Base-by-base conservation (phyloP, 1,140 invertebrate species). In the Pseudobourletiella spinata region DNA sequence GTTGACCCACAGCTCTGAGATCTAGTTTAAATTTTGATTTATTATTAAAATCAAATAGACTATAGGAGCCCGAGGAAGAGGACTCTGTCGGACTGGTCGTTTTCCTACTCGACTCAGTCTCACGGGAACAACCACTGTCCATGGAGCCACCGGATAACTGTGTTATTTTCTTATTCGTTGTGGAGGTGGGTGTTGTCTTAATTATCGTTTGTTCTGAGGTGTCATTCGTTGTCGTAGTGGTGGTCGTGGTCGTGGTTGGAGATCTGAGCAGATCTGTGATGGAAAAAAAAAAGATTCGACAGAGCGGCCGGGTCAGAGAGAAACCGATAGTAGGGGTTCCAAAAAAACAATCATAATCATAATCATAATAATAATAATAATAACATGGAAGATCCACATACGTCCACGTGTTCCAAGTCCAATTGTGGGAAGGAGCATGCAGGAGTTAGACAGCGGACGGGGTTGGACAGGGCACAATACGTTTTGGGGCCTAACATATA, bases 11-110 rank as follows among this genome's bases (percentile, higher is more conserved):
- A 48, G 4, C 11, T 48, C 11, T 48, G 6, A 60, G 25, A 52
- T 51, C 30, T 22, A 51, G 16, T 44, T 60, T 60, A 22, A 35
- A 25, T 39, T 48, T 60, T 6, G 15, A 11, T 24, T 57, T 57
- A 39, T 57, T 57, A 16, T 57, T 57, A 35, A 55, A 63, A 16
- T 63, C 61, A 18, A 63, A 63, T 35, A 63, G 39, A 20, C 51
- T 56, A 28, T 63, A 63, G n/a, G 61, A 63, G n/a, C 61, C 61
- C 24, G 70, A 84, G 83, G 72, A 88, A 82, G 61, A 86, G 79
- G 73, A 87, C 86, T 77, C 88, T 85, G 75, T 89, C 85, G 72
- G 88, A 87, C 74, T 87, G 73, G 65, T 77, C 74, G 57, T 77
- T 74, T 63, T 74, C 39, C 61, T 70, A 8, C 72, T 73, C 22